phyloP scores from a whole-genome alignment of 2,888 invertebrate genomes.

The Aphelenchoides bicaudatus region DNA sequence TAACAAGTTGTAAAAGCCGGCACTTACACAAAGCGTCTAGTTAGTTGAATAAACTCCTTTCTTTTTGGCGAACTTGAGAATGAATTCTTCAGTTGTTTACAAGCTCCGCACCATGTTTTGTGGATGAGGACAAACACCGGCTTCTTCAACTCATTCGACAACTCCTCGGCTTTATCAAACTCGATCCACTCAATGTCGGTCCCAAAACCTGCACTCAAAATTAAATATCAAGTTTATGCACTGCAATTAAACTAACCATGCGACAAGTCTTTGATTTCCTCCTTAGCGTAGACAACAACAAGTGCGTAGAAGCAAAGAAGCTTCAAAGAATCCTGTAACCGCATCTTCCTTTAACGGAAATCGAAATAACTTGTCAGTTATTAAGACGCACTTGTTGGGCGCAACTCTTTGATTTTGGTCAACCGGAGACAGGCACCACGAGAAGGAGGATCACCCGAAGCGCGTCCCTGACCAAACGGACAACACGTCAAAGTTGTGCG shows the following conservation, averaged over 20 bases:
- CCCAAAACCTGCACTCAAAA: slow-evolving; percentile 48
- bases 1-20: no score
- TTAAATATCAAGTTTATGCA: not conserved
- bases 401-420: no score
- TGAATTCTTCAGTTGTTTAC: slow-evolving; percentile 58
- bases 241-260: not conserved
- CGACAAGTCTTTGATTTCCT: not conserved
- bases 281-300: not conserved
- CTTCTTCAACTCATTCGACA: slow-evolving; percentile 58
- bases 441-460: no score
- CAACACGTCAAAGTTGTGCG: no score
- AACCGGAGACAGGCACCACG: no score
- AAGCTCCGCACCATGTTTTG: slow-evolving; percentile 65
- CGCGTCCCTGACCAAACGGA: no score
- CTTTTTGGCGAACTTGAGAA: slow-evolving; percentile 52
- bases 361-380: no score
- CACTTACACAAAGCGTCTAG: slow-evolving; percentile 57
- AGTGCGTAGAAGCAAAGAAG: not conserved
- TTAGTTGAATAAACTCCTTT: slow-evolving; percentile 61
- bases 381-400: no score
- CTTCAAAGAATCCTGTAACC: no score
- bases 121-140: slow-evolving; percentile 64
- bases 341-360: no score
- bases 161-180: slow-evolving; percentile 49
- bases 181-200: slow-evolving; percentile 55